Percentiles rank a stretch among this genome's conserved stretches.
These are phyloP conservation scores for Scomber colias DNA, from an alignment of 2,113 vertebrate species.

Conservation along the genomic window DNA sequence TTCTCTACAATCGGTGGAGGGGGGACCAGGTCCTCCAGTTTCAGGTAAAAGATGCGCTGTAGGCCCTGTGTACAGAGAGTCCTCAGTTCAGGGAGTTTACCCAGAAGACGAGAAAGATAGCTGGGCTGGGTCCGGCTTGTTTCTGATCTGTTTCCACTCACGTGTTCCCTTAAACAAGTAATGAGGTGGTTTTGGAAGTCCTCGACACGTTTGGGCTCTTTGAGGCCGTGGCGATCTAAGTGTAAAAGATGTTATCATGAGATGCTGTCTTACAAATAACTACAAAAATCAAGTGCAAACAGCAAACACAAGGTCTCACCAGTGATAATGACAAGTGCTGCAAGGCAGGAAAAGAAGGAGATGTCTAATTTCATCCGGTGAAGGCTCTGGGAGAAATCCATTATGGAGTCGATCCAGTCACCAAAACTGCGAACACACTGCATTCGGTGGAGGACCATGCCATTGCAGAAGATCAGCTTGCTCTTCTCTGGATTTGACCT, in stretches of 20 bases:
- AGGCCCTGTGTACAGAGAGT: slow-evolving; percentile 95
- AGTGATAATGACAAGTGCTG: slow-evolving; percentile 92
- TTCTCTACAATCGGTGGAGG: slow-evolving; percentile 94
- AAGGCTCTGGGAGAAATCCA: slow-evolving; percentile 92
- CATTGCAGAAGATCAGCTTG: slow-evolving; percentile 93
- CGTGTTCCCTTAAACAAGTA: slow-evolving; percentile 91
- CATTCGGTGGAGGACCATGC: slow-evolving; percentile 91
- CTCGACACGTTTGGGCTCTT: slow-evolving; percentile 91
- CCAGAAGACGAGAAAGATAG: slow-evolving; percentile 91
- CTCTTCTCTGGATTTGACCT: slow-evolving; percentile 92
- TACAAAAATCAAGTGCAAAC: neutral
- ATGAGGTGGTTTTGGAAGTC: slow-evolving; percentile 94
- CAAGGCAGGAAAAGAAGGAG: slow-evolving; percentile 92
- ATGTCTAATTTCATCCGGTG: slow-evolving; percentile 91
- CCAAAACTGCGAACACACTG: slow-evolving; percentile 93
- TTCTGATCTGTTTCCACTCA: slow-evolving; percentile 80
- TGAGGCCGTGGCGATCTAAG: slow-evolving; percentile 93
- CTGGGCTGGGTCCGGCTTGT: slow-evolving; percentile 84
- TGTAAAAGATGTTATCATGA: slow-evolving; percentile 31
- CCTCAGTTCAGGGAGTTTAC: slow-evolving; percentile 93
- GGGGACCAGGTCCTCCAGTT: slow-evolving; percentile 93
- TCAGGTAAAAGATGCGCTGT: slow-evolving; percentile 96
- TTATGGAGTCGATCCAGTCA: slow-evolving; percentile 93
- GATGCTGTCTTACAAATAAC: neutral
- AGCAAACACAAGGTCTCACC: slow-evolving; percentile 78